Percentiles rank a stretch among this genome's conserved stretches.
Evolutionary conservation across 2,888 invertebrate species (phyloP).

Genomic region (Cyaniris semiargus): DNA sequence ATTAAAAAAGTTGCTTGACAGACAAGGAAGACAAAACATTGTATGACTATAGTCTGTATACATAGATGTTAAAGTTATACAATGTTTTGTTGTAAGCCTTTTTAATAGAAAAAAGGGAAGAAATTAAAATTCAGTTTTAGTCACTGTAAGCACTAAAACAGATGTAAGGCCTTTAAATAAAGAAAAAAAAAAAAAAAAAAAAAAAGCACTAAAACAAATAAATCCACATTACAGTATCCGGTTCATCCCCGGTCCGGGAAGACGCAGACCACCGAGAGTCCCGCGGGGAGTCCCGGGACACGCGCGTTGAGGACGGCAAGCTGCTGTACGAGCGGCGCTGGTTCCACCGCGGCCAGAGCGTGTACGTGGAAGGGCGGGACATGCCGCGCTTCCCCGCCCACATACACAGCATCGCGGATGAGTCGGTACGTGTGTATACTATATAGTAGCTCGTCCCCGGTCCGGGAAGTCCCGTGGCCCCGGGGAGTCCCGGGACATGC

Average conservation of each 20-base stretch:
- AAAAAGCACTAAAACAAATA: no score
- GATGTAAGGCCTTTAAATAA: no score
- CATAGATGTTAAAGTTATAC: no score
- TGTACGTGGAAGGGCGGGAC: constrained; percentile 94
- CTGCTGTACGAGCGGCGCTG: constrained; percentile 95
- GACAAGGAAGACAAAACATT: no score
- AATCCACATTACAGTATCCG: constrained; percentile 46
- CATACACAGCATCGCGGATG: constrained; percentile 94
- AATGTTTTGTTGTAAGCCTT: no score
- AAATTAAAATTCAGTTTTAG: no score
- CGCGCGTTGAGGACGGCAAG: constrained; percentile 96
- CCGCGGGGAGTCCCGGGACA: constrained; percentile 79
- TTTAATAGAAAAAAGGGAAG: no score
- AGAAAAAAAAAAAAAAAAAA: no score
- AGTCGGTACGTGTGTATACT: constrained; percentile 82
- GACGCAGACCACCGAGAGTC: constrained; percentile 55
- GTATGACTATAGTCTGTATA: no score
- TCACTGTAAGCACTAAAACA: no score
- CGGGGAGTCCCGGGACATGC: constrained; percentile 82
- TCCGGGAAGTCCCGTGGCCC: constrained; percentile 56
- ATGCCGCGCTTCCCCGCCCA: constrained; percentile 91
- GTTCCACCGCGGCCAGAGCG: constrained; percentile 96
- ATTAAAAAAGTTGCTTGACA: no score
- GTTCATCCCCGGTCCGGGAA: constrained; percentile 67
- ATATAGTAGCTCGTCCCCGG: constrained; percentile 59